phyloP scores from a whole-genome alignment of 2,113 vertebrate genomes.

The Zosterops japonicus region DNA sequence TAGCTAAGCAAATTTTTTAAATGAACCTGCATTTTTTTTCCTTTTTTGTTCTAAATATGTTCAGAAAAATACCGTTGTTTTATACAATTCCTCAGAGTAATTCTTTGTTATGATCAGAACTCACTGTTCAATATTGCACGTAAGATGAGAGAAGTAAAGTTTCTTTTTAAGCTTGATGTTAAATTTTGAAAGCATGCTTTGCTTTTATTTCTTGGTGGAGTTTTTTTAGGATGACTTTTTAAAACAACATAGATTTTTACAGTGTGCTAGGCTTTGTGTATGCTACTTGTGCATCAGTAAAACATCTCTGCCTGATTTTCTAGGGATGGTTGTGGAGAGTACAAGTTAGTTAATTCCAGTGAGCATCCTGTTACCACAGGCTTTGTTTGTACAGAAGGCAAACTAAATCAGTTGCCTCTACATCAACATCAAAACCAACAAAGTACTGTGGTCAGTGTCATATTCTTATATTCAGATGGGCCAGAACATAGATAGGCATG shows the following conservation, averaged over 20 bases:
- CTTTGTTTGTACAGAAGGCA: not conserved
- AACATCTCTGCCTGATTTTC: not conserved
- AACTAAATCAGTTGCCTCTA: not conserved
- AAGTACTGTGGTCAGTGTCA: not conserved
- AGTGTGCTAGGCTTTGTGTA: not conserved
- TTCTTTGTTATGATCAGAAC: not conserved
- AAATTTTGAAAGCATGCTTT: not conserved
- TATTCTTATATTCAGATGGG: not conserved
- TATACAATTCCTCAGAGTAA: not conserved
- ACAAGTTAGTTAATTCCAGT: not conserved
- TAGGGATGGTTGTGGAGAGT: not conserved
- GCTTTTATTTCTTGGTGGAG: not conserved
- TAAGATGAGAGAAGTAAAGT: not conserved
- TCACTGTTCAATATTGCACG: not conserved
- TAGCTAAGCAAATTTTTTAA: slow-evolving; percentile 10
- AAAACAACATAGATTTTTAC: not conserved
- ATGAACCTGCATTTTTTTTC: not conserved
- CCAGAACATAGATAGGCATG: not conserved
- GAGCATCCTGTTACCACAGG: not conserved
- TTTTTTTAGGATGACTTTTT: not conserved
- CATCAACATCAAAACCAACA: not conserved
- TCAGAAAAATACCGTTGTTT: not conserved
- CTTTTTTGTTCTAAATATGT: not conserved
- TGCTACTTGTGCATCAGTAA: not conserved
- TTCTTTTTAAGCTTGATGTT: not conserved